Percentiles rank a stretch among this genome's conserved stretches.
phyloP scores from a whole-genome alignment of 1,140 invertebrate genomes.

The Heliconius hermathena region DNA sequence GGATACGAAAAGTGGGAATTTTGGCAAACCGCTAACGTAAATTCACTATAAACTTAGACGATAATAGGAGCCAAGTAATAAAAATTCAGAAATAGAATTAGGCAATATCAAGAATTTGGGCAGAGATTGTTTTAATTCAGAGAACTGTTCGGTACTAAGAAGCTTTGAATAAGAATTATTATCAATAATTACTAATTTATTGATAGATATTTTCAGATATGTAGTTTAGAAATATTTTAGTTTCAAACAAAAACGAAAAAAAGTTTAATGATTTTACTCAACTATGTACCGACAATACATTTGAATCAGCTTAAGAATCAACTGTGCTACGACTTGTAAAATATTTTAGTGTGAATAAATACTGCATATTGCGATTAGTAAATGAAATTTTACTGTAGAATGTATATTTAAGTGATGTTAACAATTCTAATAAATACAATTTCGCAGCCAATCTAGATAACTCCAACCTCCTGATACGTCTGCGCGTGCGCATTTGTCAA shows the following conservation, averaged over 20 bases:
- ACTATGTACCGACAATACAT: neutral
- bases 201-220: neutral
- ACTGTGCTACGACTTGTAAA: neutral
- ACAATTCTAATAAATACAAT: neutral
- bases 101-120: slow-evolving; percentile 25
- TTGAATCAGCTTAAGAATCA: neutral
- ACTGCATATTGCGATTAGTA: neutral
- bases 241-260: too few species aligned
- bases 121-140: neutral
- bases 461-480: neutral
- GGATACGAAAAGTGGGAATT: slow-evolving; percentile 37
- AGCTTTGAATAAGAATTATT: neutral
- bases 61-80: slow-evolving; percentile 35
- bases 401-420: neutral
- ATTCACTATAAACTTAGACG: slow-evolving; percentile 37
- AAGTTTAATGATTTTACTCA: neutral
- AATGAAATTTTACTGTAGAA: neutral
- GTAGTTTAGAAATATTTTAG: too few species aligned
- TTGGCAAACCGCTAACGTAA: slow-evolving; percentile 38
- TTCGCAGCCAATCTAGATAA: neutral
- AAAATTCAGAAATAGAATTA: slow-evolving; percentile 34
- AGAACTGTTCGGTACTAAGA: neutral
- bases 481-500: slow-evolving; percentile 24
- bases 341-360: neutral
- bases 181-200: neutral